These are phyloP conservation scores for Callipepla squamata DNA, from an alignment of 2,113 vertebrate species.

Conservation along the genomic window DNA sequence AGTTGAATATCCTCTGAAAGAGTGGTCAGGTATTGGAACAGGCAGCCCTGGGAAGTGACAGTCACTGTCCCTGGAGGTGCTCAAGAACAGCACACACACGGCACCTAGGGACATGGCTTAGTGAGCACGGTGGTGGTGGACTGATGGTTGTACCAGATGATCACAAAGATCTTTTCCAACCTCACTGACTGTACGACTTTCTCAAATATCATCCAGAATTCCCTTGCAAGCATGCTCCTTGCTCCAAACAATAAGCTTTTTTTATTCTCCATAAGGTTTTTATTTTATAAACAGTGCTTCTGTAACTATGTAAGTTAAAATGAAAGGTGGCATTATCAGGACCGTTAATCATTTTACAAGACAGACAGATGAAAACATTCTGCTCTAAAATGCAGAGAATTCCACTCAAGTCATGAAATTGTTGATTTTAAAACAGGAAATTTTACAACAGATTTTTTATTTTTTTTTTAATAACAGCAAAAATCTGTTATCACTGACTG, in stretches of 20 bases:
- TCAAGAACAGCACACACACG: too few species aligned
- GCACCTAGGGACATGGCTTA: too few species aligned
- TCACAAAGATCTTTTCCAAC: too few species aligned
- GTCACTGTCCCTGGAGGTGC: too few species aligned
- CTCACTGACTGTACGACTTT: background rate
- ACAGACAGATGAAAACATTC: background rate
- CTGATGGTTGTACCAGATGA: too few species aligned
- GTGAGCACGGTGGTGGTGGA: too few species aligned
- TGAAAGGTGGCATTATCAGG: background rate
- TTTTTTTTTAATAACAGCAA: background rate
- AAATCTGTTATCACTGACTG: background rate
- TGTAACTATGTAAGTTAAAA: background rate
- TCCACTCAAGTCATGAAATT: background rate
- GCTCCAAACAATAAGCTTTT: background rate
- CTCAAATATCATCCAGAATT: background rate
- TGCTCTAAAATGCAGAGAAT: background rate
- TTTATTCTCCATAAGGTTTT: background rate
- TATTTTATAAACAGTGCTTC: background rate
- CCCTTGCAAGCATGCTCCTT: background rate
- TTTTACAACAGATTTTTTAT: background rate
- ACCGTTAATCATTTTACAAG: background rate
- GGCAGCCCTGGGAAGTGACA: too few species aligned
- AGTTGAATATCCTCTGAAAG: background rate
- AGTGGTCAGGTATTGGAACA: too few species aligned
- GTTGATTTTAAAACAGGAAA: background rate